Evolutionary conservation across 2,797 vertebrate species (phyloP).

Genomic region (Pogoniulus pusillus): DNA sequence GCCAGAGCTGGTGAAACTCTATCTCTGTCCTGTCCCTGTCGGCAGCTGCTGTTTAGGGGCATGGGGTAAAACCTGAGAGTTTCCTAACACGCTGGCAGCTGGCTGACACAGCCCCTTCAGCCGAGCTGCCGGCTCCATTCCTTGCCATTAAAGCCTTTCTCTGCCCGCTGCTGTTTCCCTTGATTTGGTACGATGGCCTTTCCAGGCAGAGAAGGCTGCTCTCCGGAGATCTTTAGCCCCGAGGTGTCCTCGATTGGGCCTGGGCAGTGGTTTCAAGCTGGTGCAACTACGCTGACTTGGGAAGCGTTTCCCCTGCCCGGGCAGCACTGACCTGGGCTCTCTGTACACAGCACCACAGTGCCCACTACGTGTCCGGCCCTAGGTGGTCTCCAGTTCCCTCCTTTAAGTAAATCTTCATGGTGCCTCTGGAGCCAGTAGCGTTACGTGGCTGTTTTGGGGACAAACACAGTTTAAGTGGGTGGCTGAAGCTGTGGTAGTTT

Average conservation of each 20-base stretch:
- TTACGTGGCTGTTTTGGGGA: background rate
- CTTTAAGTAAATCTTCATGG: rapidly evolving
- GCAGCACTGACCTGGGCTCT: background rate
- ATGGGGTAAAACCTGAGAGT: background rate
- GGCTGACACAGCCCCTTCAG: background rate
- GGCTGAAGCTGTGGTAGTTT: background rate
- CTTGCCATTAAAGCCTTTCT: background rate
- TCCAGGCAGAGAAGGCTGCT: background rate
- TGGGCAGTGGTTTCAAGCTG: background rate
- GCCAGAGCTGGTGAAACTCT: rapidly evolving
- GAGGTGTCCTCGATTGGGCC: rapidly evolving
- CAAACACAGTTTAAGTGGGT: rapidly evolving
- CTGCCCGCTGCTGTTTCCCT: background rate
- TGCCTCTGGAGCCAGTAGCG: background rate
- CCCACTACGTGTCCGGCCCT: background rate
- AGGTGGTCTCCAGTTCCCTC: background rate
- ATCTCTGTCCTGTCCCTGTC: background rate
- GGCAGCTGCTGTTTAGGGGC: background rate
- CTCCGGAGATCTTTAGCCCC: background rate
- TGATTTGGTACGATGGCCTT: background rate
- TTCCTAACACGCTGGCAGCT: background rate
- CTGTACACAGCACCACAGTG: background rate
- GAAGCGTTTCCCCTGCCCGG: rapidly evolving
- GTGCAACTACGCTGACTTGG: background rate
- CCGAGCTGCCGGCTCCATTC: background rate